Evolutionary conservation across 2,797 vertebrate species (phyloP).

Genomic region (Poecilia velifera): DNA sequence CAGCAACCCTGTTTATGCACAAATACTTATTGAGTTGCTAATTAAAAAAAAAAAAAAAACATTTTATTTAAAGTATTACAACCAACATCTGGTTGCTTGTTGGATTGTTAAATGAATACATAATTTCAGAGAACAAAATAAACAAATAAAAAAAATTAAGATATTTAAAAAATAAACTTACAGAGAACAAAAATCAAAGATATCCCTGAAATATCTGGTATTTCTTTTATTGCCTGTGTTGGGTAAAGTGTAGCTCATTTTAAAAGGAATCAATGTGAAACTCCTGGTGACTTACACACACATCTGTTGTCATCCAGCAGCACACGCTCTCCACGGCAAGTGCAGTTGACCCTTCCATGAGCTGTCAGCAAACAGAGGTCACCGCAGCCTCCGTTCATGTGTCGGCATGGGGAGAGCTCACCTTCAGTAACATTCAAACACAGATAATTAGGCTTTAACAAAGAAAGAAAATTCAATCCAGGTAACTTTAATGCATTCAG

Average conservation of each 20-base stretch:
- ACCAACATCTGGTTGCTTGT: background rate
- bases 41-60: background rate
- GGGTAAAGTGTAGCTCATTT: background rate
- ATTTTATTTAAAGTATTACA: background rate
- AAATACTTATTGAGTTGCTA: background rate
- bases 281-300: slow-evolving; percentile 90
- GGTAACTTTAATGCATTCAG: background rate
- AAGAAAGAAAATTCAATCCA: background rate
- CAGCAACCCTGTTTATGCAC: background rate
- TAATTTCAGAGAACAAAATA: background rate
- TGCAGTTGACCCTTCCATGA: slow-evolving; percentile 92
- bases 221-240: background rate
- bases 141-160: background rate
- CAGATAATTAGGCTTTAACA: slow-evolving; percentile 14
- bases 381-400: slow-evolving; percentile 94
- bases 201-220: background rate
- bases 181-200: background rate
- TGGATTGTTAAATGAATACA: background rate
- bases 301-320: slow-evolving; percentile 96
- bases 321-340: slow-evolving; percentile 92
- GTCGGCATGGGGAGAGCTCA: slow-evolving; percentile 92
- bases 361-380: slow-evolving; percentile 95
- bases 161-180: background rate
- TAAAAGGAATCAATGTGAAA: slow-evolving; percentile 13
- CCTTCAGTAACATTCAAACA: slow-evolving; percentile 78